phyloP scores from a whole-genome alignment of 1,140 invertebrate genomes.

The Mya arenaria region DNA sequence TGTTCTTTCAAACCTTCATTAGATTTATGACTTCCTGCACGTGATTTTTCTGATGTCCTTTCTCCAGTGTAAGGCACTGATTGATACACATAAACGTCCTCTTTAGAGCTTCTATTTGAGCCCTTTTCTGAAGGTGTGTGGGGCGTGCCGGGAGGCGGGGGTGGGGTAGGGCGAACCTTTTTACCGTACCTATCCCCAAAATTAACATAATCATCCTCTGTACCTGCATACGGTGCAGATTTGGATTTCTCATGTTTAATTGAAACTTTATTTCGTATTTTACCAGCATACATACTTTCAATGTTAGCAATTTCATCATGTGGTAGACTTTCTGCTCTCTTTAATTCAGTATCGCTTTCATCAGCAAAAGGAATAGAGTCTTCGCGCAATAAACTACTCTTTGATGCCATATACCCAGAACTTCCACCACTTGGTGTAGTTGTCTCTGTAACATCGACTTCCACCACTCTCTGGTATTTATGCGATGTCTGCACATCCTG shows the following conservation, averaged over 20 bases:
- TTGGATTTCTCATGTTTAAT: constrained; percentile 38
- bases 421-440: constrained; percentile 38
- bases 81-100: neutral
- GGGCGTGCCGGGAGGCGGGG: constrained; percentile 47
- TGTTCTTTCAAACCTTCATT: too few species aligned
- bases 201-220: neutral
- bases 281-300: neutral
- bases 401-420: constrained; percentile 22
- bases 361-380: constrained; percentile 49
- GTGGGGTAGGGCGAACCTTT: constrained; percentile 21
- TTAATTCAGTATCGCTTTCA: constrained; percentile 44
- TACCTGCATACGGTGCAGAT: constrained; percentile 6
- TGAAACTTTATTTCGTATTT: neutral
- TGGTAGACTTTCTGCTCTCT: constrained; percentile 41
- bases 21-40: too few species aligned
- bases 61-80: constrained; percentile 41
- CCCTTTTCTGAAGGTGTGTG: constrained; percentile 32
- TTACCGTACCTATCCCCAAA: neutral
- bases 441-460: constrained; percentile 30
- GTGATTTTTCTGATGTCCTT: too few species aligned
- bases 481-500: constrained; percentile 25
- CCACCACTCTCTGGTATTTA: constrained; percentile 42
- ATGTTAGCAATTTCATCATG: constrained; percentile 15
- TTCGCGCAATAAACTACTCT: constrained; percentile 33
- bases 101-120: neutral